Base-by-base conservation (phyloP, 1,140 invertebrate genomes). In the Hyles euphorbiae region DNA sequence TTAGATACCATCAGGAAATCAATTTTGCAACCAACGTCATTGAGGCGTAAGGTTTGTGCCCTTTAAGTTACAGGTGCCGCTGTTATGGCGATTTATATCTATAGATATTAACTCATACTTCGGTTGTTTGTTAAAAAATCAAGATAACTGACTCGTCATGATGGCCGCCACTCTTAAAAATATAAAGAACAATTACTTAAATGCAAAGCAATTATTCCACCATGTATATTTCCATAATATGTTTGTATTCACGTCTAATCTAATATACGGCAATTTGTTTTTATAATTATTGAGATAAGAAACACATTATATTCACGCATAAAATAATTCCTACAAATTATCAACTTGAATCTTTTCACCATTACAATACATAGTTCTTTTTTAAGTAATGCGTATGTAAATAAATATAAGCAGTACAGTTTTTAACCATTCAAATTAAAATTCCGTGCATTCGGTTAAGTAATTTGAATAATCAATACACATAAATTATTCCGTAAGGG, bases 1-100 rank as follows among this genome's bases (percentile, higher is more conserved):
- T 78, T 74, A 76, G 85, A 88, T 88, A 86, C 62, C 74, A 88
- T 88, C 85, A 67, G 78, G 76, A 75, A 88, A 88, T 88, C 83
- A 88, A 88, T 88, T 86, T 85, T 74, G 75, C 79, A 65, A 67
- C 63, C 68, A 81, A 83, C 82, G 76, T 84, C 75, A 77, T 69
- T 78, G 76, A 79, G 80, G 83, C 80, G 81, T 83, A 75, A 79
- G 69, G 63, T 75, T 79, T 76, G 72, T 65, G 58, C 70, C 59
- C 67, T 62, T 76, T 74, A 68, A 78, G 65, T 82, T 72, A 81
- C 82, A 81, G 74, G 81, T 83, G 80, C 67, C 70, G 68, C 63
- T 70, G 54, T 62, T 61, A 65, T 68, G 67, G 57, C 62, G 58
- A 66, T 67, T 69, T 40, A 5, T 22, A 22, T 22, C 22, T 22